phyloP scores from a whole-genome alignment of 92 coral and sea anemone species.

The Epizoanthus rinbou region DNA sequence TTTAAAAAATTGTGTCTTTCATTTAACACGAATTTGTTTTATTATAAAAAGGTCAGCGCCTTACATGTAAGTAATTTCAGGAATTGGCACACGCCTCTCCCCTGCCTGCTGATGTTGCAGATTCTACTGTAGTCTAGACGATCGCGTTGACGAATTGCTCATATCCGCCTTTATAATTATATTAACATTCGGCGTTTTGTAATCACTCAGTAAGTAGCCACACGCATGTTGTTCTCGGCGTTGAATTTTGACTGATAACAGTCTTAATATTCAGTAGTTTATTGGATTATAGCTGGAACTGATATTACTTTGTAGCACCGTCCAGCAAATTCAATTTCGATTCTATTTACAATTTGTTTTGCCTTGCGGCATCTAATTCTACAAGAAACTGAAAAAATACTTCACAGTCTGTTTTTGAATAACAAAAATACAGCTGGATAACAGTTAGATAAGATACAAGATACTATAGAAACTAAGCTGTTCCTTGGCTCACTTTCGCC shows the following conservation, averaged over 20 bases:
- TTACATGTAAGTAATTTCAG: no score
- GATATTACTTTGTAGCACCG: not conserved
- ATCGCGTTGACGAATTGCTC: no score
- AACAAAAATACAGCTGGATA: not conserved
- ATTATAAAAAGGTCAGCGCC: no score
- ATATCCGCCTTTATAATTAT: no score
- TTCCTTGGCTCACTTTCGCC: not conserved
- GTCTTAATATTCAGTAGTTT: not conserved
- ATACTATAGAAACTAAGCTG: not conserved
- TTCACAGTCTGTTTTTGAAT: not conserved
- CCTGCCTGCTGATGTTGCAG: no score
- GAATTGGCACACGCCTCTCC: no score
- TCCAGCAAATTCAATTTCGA: not conserved
- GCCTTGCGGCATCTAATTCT: slow-evolving; percentile 5
- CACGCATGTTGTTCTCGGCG: not conserved
- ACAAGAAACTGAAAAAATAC: not conserved
- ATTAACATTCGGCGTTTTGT: not conserved
- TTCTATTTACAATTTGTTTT: slow-evolving; percentile 1
- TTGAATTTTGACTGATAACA: not conserved
- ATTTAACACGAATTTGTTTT: no score
- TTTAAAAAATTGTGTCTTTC: no score
- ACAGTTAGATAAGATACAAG: not conserved
- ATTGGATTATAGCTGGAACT: not conserved
- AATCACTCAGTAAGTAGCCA: not conserved
- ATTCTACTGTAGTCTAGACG: no score